Evolutionary conservation across 2,113 vertebrate genomes (phyloP).

Genomic region (Chelonoidis abingdonii): DNA sequence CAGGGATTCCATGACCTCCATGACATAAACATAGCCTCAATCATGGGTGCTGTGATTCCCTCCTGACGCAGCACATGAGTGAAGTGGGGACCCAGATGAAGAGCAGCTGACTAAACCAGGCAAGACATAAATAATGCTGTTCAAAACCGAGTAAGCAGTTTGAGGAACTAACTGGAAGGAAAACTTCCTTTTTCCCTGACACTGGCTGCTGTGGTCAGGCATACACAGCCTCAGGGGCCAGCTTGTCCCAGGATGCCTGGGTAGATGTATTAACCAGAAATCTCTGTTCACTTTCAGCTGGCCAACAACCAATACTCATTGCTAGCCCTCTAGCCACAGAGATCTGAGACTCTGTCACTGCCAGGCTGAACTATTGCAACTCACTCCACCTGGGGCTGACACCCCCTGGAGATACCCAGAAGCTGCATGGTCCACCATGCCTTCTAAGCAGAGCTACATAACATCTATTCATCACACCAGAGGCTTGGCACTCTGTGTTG

Average conservation of each 20-base stretch:
- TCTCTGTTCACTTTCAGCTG: neutral
- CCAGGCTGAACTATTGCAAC: neutral
- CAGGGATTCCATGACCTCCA: too few relatives aligned
- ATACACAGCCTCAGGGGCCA: neutral
- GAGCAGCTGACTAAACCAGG: rapidly evolving
- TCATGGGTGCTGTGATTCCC: neutral
- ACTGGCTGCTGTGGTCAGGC: neutral
- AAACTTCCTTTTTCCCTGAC: neutral
- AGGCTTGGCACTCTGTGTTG: neutral
- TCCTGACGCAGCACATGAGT: neutral
- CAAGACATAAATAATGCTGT: neutral
- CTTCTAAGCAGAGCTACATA: neutral
- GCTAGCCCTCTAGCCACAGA: neutral
- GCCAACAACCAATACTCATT: neutral
- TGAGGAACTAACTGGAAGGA: neutral
- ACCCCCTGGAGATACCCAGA: neutral
- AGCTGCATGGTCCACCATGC: neutral
- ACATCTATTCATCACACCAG: neutral
- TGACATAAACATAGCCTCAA: too few relatives aligned
- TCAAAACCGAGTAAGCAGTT: neutral
- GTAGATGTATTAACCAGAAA: neutral
- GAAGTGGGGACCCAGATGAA: neutral
- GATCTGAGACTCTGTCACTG: neutral
- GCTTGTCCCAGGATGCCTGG: neutral
- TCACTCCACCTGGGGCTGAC: neutral